Conservation (phyloP, 2,113 vertebrate species). For the Tinamus guttatus region DNA sequence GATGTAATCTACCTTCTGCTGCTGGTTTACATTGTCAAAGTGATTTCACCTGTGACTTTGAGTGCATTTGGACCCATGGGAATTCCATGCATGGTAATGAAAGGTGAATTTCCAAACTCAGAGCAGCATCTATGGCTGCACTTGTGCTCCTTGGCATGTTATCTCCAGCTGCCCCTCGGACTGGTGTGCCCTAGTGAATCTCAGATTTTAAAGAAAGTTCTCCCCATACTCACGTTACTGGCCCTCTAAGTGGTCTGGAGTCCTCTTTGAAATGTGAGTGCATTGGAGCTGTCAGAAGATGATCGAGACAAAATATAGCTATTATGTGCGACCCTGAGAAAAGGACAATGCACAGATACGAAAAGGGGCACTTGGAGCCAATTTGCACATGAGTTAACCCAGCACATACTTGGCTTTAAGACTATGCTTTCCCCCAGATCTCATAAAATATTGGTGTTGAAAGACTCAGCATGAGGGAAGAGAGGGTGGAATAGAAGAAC, state of each 20-base stretch:
- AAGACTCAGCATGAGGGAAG: neutral
- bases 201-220: neutral
- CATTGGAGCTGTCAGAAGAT: neutral
- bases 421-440: neutral
- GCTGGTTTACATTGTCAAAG: neutral
- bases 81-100: neutral
- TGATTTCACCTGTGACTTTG: neutral
- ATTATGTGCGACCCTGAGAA: neutral
- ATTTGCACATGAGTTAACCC: neutral
- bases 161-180: neutral
- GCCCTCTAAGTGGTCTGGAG: neutral
- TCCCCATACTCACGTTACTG: neutral
- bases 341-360: accelerated
- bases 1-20: neutral
- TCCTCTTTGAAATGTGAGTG: neutral
- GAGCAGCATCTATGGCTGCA: neutral
- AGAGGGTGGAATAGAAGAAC: neutral
- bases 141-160: neutral
- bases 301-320: neutral
- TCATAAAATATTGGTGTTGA: neutral
- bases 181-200: neutral
- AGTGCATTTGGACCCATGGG: neutral
- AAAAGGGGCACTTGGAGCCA: neutral
- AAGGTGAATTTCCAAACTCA: neutral
- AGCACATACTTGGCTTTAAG: neutral